Evolutionary conservation across 2,888 invertebrate genomes (phyloP).

Genomic region (Conops quadrifasciatus): DNA sequence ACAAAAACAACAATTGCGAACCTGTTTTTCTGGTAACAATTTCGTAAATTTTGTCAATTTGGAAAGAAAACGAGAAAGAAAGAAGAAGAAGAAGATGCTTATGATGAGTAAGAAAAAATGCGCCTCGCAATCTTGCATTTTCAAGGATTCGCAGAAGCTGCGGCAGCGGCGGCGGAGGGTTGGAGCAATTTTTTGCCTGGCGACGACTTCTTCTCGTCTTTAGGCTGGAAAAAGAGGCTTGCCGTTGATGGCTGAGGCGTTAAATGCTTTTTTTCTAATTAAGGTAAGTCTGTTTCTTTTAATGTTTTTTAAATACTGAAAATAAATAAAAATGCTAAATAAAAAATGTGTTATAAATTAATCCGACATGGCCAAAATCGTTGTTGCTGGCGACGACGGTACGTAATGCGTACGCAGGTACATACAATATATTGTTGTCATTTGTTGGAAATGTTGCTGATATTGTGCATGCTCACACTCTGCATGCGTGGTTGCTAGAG

Average conservation of each 20-base stretch:
- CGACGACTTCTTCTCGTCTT: not conserved
- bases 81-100: too few species aligned
- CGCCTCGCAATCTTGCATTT: conserved; percentile 41
- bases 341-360: not conserved
- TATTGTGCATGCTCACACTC: too few species aligned
- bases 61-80: conserved; percentile 24
- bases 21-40: conserved; percentile 23
- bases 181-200: conserved; percentile 20
- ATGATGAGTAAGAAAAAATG: conserved; percentile 15
- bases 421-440: conserved; percentile 32
- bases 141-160: conserved; percentile 49
- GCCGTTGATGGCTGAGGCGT: too few species aligned
- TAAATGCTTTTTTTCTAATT: too few species aligned
- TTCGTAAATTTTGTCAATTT: conserved; percentile 10
- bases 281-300: too few species aligned
- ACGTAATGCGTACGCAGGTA: too few species aligned
- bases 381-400: too few species aligned
- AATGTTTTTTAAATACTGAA: too few species aligned
- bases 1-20: not conserved
- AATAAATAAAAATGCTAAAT: too few species aligned
- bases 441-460: conserved; percentile 21
- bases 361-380: not conserved
- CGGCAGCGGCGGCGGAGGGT: conserved; percentile 44
- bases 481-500: not conserved
- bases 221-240: too few species aligned